Conservation (phyloP, 2,113 vertebrate species). For the Glaucidium brasilianum region DNA sequence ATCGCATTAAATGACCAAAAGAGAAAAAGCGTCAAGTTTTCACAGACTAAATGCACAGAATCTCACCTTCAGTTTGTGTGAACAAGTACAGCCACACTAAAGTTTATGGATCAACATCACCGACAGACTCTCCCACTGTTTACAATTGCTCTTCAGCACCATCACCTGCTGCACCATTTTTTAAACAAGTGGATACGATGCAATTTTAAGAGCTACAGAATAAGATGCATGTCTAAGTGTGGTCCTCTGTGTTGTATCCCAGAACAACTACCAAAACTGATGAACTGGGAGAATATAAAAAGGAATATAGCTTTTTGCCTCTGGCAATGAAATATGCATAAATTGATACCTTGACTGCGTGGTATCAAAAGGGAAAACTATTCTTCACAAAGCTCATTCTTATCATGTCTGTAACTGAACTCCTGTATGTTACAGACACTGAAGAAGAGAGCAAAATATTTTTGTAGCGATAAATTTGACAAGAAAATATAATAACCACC, state of each 20-base stretch:
- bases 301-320: neutral
- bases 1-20: neutral
- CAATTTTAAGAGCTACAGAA: neutral
- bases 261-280: neutral
- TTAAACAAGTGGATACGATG: neutral
- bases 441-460: slow-evolving; percentile 45
- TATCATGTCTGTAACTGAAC: neutral
- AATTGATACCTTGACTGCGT: neutral
- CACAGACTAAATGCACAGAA: neutral
- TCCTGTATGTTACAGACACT: neutral
- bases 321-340: neutral
- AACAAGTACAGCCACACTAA: neutral
- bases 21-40: neutral
- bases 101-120: rapidly evolving
- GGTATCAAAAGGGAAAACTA: neutral
- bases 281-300: neutral
- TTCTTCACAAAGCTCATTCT: neutral
- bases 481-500: slow-evolving; percentile 54
- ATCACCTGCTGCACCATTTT: neutral
- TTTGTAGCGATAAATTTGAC: slow-evolving; percentile 43
- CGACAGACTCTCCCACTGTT: neutral
- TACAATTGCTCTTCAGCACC: neutral
- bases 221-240: neutral
- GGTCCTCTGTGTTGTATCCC: too few relatives aligned
- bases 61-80: neutral